Conservation (phyloP, 2,888 invertebrate species). For the Meiosimyza decipiens region DNA sequence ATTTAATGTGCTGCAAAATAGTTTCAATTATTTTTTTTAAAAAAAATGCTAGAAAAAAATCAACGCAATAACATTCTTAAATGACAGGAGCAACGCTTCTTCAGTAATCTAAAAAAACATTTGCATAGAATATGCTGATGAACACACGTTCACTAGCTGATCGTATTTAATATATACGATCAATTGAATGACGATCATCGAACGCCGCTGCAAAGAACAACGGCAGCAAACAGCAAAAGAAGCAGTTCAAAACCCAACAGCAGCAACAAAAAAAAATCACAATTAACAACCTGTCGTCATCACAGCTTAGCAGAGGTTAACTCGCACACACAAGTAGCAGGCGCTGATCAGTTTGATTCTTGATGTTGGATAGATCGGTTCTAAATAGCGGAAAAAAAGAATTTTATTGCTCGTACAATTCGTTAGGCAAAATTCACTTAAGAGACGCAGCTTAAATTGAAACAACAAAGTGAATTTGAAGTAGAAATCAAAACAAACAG, state of each 20-base stretch:
- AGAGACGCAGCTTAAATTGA: too few relatives aligned
- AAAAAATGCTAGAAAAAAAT: too few relatives aligned
- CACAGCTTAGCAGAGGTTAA: conserved; percentile 39
- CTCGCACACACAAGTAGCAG: conserved; percentile 14
- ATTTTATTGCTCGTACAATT: conserved; percentile 5
- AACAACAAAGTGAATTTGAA: neutral
- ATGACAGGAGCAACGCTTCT: too few relatives aligned
- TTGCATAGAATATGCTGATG: too few relatives aligned
- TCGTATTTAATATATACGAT: neutral
- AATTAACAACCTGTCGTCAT: conserved; percentile 47
- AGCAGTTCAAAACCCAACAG: neutral
- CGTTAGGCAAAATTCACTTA: neutral
- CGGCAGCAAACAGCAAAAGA: conserved; percentile 15
- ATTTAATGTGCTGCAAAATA: too few relatives aligned
- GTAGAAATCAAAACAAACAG: conserved; percentile 7
- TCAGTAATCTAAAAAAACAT: too few relatives aligned
- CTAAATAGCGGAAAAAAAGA: conserved; percentile 45
- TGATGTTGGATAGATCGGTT: conserved; percentile 67
- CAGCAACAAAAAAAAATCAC: conserved; percentile 23
- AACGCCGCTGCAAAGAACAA: conserved; percentile 5
- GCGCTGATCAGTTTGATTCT: conserved; percentile 64
- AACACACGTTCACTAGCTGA: too few relatives aligned
- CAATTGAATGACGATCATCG: conserved; percentile 24
- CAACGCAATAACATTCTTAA: too few relatives aligned
- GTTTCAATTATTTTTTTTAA: too few relatives aligned